Base-by-base conservation (phyloP, 1,140 invertebrate genomes). In the Radopholus similis region DNA sequence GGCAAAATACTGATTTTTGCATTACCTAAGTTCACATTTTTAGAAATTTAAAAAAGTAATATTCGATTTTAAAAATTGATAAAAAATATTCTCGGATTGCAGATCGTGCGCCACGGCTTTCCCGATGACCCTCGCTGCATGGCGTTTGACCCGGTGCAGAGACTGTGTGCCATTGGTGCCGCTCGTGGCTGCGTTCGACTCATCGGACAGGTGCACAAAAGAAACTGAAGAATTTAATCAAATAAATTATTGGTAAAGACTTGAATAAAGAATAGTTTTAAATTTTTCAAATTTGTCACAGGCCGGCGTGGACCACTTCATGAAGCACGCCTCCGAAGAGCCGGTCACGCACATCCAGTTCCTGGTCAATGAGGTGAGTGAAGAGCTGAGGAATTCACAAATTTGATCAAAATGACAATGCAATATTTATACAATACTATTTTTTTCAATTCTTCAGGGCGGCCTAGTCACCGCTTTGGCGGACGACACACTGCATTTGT, bases 61-160 rank as follows among this genome's bases (percentile, higher is more conserved):
- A 1, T 56, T 56, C 28, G n/a, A 21, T 28, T 28, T 1, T 1
- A 54, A 5, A 56, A 34, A 56, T 8, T 21, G 26, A 56, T 56
- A 34, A 8, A 21, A 21, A 5, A 56, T 21, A n/a, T 4, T n/a
- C 42, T n/a, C 11, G 28, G 64, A 11, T 23, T 63, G 77, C 28
- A 81, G 79, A 70, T 81, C 11, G 73, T 81, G 1, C 73, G 79
- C 26, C 94, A 97, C 89, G 95, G 95, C 75, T 98, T 98, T 87
- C 95, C 95, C 68, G 91, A 93, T 85, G 91, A 95, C 77, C 95
- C 95, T 44, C 94, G 92, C 70, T 91, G 93, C 42, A 86, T 97
- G 83, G 94, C 94, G 51, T 97, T 92, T 87, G 95, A 98, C 87
- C 93, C 95, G 47, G 89, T 99, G 75, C 95, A 98, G 86, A 90